Conservation (phyloP, 2,888 invertebrate genomes). For the Caenorhabditis macrosperma region DNA sequence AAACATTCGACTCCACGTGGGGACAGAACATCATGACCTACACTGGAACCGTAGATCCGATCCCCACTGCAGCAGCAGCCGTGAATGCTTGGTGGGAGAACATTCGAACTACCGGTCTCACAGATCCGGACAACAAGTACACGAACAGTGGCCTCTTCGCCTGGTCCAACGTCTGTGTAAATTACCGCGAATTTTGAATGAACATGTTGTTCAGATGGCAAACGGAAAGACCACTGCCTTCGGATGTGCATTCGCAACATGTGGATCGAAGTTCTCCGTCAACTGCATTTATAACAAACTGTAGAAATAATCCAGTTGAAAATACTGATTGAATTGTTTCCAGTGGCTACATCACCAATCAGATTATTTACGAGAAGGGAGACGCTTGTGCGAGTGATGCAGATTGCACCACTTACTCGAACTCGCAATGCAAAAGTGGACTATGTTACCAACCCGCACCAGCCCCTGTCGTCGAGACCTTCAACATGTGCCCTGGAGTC, state of each 20-base stretch:
- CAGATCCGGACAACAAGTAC: slow-evolving; percentile 50
- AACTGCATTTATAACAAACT: slow-evolving; percentile 51
- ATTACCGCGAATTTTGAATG: background rate
- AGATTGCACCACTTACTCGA: slow-evolving; percentile 52
- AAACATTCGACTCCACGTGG: slow-evolving; percentile 46
- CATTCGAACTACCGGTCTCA: slow-evolving; percentile 31
- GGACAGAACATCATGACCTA: slow-evolving; percentile 41
- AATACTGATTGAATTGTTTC: slow-evolving; percentile 7
- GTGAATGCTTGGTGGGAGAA: slow-evolving; percentile 46
- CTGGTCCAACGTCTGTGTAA: slow-evolving; percentile 16
- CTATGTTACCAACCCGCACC: slow-evolving; percentile 50
- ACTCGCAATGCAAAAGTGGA: slow-evolving; percentile 54
- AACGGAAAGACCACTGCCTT: slow-evolving; percentile 49
- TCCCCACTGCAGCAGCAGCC: slow-evolving; percentile 18
- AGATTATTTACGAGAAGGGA: slow-evolving; percentile 61
- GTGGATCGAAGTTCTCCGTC: slow-evolving; percentile 22
- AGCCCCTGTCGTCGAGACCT: slow-evolving; percentile 42
- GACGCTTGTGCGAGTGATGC: slow-evolving; percentile 46
- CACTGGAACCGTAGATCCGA: slow-evolving; percentile 25
- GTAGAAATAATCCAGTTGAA: background rate
- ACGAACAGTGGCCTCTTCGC: slow-evolving; percentile 15
- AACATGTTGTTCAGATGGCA: slow-evolving; percentile 37
- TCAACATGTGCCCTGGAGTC: slow-evolving; percentile 49
- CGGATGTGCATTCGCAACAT: slow-evolving; percentile 45
- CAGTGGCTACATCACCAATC: slow-evolving; percentile 59